Evolutionary conservation across 2,888 invertebrate genomes (phyloP), one percentile per base, ranked within the genome.

Genomic region (Scaptomyza caliginosa): DNA sequence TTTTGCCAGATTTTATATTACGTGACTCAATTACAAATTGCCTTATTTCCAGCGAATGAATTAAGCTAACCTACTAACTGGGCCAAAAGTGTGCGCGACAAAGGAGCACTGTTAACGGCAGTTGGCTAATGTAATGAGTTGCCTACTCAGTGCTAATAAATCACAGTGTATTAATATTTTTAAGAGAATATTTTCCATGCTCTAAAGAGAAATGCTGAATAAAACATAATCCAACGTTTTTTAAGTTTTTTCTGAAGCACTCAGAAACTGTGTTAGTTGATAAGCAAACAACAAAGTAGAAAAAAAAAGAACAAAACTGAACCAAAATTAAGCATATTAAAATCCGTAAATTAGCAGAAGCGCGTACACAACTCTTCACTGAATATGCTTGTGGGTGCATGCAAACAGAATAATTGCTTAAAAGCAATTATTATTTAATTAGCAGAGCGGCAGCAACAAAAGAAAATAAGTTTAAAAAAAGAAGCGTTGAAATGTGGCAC

Each of bases 1-100:
- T 85, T 81, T 81, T 74, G 63, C 86, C 62, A 82, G 88, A 85
- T 87, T 87, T 78, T 72, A 72, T 58, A 67, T 65, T 83, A 81
- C 81, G 81, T 81, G 81, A 88, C 86, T 78, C 66, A 69, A 76
- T 67, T 88, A 55, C 72, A 67, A 86, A 81, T 75, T 66, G 80
- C 63, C 68, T 59, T 51, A 77, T 81, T 84, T 85, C 56, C 50
- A 58, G 46, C 56, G 50, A n/a, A n/a, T 49, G 38, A 56, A 58
- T 63, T 46, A 49, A 52, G 23, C 38, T 24, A 28, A 40, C 17
- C 4, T 8, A 40, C 23, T 17, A 55, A 50, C 23, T 54, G 19
- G 40, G 34, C 26, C 36, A 21, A 43, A 45, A 30, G 28, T 19
- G 43, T 26, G 19, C 11, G 4, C 23, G 51, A 32, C 38, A 50